Base-by-base conservation (phyloP, 2,888 invertebrate species). In the Byasa hedistus region DNA sequence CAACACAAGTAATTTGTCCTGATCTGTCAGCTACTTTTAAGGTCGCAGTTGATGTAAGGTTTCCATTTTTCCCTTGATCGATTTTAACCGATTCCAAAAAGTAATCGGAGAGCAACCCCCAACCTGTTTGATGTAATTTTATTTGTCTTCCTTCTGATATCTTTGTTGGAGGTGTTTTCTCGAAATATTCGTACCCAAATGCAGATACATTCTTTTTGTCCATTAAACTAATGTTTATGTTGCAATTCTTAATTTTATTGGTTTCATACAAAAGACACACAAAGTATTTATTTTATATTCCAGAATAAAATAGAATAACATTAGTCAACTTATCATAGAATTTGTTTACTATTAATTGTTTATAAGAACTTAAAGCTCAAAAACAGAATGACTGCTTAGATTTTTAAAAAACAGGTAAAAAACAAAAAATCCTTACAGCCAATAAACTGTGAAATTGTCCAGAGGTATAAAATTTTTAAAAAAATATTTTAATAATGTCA, bases 11-110 rank as follows among this genome's bases (percentile, higher is more conserved):
- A 21, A 83, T 80, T 77, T 88, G 83, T 2, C 92, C 92, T 32
- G 84, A 81, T 71, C 72, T 76, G 73, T 92, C 91, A 32, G 78
- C 76, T 68, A 91, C 74, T 78, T 85, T 86, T 8, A 92, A 68
- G 8, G 84, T 83, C 24, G 91, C 92, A 17, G 79, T 75, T 12
- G 89, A 84, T 23, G 75, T 72, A 27, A 76, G 72, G 36, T 72
- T 70, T 52, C 79, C 81, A 59, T 77, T 74, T 68, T 75, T 80
- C 27, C 70, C 73, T 36, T 78, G 75, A 67, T 83, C 82, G 65
- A 92, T 83, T 76, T 92, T 92, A 2, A 91, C 89, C 0, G 90
- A 91, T 73, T 92, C 92, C 57, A 92, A 72, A 68, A 79, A 79
- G 72, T 86, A 92, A 63, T 89, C 86, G 12, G 86, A 80, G 56